These are phyloP conservation scores for Drosophila limbata DNA, from an alignment of 2,888 invertebrate species.

Conservation along the genomic window DNA sequence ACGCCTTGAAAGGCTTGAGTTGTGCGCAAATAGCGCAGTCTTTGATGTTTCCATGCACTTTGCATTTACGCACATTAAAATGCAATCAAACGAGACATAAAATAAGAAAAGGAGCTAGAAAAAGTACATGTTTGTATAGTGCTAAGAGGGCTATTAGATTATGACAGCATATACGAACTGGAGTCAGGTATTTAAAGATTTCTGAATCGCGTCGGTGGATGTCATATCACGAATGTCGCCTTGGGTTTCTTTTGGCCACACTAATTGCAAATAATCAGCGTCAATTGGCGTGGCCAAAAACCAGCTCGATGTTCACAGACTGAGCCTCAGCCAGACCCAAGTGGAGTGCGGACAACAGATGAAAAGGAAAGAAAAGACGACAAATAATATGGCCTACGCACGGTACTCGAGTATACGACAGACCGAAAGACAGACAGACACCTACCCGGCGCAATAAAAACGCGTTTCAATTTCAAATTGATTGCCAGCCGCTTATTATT, in stretches of 20 bases:
- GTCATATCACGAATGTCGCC: slow-evolving; percentile 66
- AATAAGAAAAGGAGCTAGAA: slow-evolving; percentile 14
- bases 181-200: slow-evolving; percentile 44
- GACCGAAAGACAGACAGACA: slow-evolving; percentile 34
- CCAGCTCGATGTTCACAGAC: slow-evolving; percentile 31
- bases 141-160: slow-evolving; percentile 46
- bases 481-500: slow-evolving; percentile 74
- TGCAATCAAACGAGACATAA: slow-evolving; percentile 47
- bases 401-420: slow-evolving; percentile 36
- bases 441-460: slow-evolving; percentile 63
- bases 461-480: slow-evolving; percentile 80
- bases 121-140: slow-evolving; percentile 13
- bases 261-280: slow-evolving; percentile 77
- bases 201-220: slow-evolving; percentile 30
- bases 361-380: slow-evolving; percentile 21
- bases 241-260: slow-evolving; percentile 61
- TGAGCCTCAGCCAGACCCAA: slow-evolving; percentile 3
- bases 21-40: slow-evolving; percentile 35
- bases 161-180: slow-evolving; percentile 51
- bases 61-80: slow-evolving; percentile 61
- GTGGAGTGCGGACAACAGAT: slow-evolving; percentile 10
- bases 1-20: slow-evolving; percentile 43
- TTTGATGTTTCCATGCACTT: slow-evolving; percentile 66
- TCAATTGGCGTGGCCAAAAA: slow-evolving; percentile 73
- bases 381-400: slow-evolving; percentile 71